Evolutionary conservation across 1,140 invertebrate genomes (phyloP).

Genomic region (Drosophila varians): DNA sequence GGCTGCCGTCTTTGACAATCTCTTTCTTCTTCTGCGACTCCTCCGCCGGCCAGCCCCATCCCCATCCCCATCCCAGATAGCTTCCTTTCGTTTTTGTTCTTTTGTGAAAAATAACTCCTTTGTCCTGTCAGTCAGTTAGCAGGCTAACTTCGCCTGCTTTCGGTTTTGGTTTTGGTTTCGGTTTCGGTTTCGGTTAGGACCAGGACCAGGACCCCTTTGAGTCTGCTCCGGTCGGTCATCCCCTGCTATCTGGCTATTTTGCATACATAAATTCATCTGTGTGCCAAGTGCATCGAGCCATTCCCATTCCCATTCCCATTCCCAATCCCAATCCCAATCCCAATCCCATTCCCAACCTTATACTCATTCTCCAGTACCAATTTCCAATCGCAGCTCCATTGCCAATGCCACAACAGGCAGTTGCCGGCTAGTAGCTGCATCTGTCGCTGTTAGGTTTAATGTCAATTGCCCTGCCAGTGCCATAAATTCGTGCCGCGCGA

Average conservation of each 20-base stretch:
- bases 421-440: conserved; percentile 36
- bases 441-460: conserved; percentile 79
- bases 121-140: conserved; percentile 73
- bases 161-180: conserved; percentile 72
- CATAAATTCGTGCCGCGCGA: conserved; percentile 59
- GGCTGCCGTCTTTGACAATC: too few species aligned
- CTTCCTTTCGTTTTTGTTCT: conserved; percentile 64
- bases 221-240: background rate
- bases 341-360: conserved; percentile 8
- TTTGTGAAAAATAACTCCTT: conserved; percentile 80
- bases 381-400: conserved; percentile 12
- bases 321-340: background rate
- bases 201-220: conserved; percentile 16
- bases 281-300: conserved; percentile 45
- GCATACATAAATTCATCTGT: conserved; percentile 80
- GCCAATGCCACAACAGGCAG: conserved; percentile 27
- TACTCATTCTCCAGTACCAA: background rate
- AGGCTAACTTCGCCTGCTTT: conserved; percentile 51
- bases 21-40: background rate
- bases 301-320: conserved; percentile 18
- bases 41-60: background rate
- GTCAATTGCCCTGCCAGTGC: conserved; percentile 70
- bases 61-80: conserved; percentile 19
- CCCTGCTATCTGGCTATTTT: conserved; percentile 42
- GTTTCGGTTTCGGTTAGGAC: too few species aligned